Conservation (phyloP, 2,797 vertebrate species). For the Falco naumanni region DNA sequence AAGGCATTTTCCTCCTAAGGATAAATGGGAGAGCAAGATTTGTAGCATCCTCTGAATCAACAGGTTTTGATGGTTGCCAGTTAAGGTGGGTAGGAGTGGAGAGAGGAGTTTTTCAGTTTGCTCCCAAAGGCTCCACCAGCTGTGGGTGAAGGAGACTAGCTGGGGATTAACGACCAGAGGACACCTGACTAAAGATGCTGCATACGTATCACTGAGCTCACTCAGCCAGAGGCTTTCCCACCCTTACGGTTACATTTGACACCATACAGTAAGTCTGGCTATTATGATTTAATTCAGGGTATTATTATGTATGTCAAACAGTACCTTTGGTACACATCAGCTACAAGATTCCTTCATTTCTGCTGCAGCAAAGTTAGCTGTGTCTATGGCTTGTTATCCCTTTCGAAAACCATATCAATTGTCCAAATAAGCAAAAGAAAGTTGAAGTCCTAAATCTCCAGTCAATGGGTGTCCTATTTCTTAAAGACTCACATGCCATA, state of each 20-base stretch:
- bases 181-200: not conserved
- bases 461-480: not conserved
- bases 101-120: not conserved
- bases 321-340: not conserved
- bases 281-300: not conserved
- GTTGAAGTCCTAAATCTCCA: not conserved
- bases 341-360: not conserved
- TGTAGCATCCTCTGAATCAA: not conserved
- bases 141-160: not conserved
- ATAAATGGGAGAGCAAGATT: not conserved
- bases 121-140: not conserved
- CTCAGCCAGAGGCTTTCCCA: not conserved
- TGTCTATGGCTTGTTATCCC: not conserved
- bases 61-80: not conserved
- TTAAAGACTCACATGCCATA: not conserved
- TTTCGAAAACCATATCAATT: not conserved
- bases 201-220: not conserved
- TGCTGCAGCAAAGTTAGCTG: not conserved
- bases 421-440: not conserved
- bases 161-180: not conserved
- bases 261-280: not conserved
- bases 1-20: not conserved
- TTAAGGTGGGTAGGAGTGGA: not conserved
- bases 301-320: not conserved
- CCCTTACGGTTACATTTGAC: not conserved